Evolutionary conservation across 2,888 invertebrate species (phyloP).

Genomic region (Heteropelma amictum): DNA sequence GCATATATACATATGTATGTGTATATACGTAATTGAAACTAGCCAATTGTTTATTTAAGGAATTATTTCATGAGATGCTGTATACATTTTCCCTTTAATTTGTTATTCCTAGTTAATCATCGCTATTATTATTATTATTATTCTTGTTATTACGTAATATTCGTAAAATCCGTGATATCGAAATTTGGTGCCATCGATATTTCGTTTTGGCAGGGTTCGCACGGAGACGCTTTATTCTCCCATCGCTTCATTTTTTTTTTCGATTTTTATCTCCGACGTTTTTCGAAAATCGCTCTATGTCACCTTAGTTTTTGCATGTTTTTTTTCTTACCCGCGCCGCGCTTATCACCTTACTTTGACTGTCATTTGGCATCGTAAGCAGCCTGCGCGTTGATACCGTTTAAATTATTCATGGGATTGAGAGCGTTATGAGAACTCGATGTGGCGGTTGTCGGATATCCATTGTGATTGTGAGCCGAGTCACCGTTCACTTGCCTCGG

Average conservation of each 20-base stretch:
- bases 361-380: constrained; percentile 76
- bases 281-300: no score
- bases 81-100: constrained; percentile 16
- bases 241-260: constrained; percentile 27
- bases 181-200: constrained; percentile 19
- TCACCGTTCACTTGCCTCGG: constrained; percentile 74
- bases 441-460: constrained; percentile 72
- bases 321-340: background rate
- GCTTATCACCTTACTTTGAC: constrained; percentile 68
- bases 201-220: constrained; percentile 22
- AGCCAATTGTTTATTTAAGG: background rate
- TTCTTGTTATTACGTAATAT: background rate
- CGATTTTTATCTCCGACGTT: no score
- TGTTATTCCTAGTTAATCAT: constrained; percentile 38
- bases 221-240: background rate
- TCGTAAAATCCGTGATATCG: constrained; percentile 10
- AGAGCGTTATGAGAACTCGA: constrained; percentile 71
- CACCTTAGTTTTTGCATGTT: background rate
- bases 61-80: constrained; percentile 25
- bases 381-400: constrained; percentile 74
- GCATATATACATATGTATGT: no score
- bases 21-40: no score
- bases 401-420: constrained; percentile 75
- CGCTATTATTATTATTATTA: background rate
- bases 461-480: constrained; percentile 74